Conservation (phyloP, 2,888 invertebrate species). For the Platycnemis pennipes region DNA sequence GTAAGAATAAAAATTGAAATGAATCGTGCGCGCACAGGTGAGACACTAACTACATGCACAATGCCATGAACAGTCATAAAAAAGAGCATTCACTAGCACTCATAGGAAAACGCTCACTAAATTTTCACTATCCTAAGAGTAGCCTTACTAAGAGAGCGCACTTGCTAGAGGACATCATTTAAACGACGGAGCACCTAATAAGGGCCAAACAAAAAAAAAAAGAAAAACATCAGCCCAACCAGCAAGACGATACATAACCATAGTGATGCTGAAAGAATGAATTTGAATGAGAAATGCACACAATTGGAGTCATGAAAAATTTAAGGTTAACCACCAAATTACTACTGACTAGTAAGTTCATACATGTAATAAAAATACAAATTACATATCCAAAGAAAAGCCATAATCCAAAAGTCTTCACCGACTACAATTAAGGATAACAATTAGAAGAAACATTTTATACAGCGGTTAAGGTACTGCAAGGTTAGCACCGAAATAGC, state of each 20-base stretch:
- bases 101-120: slow-evolving; percentile 13
- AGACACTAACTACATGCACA: slow-evolving; percentile 35
- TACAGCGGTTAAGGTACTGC: background rate
- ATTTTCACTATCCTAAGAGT: background rate
- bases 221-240: slow-evolving; percentile 1
- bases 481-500: slow-evolving; percentile 8
- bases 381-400: background rate
- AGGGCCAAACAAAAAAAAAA: slow-evolving; percentile 1
- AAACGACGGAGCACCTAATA: background rate
- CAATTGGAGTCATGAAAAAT: background rate
- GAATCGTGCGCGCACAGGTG: background rate
- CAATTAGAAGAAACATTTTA: background rate
- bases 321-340: background rate
- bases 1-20: background rate
- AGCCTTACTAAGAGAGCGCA: background rate
- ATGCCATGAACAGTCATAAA: slow-evolving; percentile 7
- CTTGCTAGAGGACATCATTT: background rate
- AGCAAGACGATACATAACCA: background rate
- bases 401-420: background rate
- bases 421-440: background rate
- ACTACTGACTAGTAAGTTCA: background rate
- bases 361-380: background rate
- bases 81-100: slow-evolving; percentile 22
- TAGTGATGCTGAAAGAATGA: slow-evolving; percentile 16
- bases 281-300: slow-evolving; percentile 5